These are phyloP conservation scores for Neotoxoptera formosana DNA, from an alignment of 1,140 invertebrate genomes.

Conservation along the genomic window DNA sequence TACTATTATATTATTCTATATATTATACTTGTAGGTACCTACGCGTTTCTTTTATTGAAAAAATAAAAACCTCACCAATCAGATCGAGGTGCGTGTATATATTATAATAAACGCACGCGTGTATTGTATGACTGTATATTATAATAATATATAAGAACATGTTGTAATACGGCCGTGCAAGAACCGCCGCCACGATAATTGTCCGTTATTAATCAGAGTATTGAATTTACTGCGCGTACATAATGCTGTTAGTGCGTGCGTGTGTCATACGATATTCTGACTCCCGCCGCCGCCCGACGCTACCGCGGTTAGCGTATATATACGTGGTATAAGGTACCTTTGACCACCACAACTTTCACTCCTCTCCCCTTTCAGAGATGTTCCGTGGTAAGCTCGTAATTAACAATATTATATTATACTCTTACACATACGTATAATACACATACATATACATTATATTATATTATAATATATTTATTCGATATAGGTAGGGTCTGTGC, in stretches of 20 bases:
- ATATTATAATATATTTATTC: background rate
- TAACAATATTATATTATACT: slow-evolving; percentile 7
- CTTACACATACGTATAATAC: too few species aligned
- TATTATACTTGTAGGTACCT: background rate
- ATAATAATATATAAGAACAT: background rate
- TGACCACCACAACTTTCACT: slow-evolving; percentile 1
- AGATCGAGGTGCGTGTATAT: background rate
- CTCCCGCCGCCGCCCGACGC: background rate
- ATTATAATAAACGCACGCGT: background rate
- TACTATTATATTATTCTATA: background rate
- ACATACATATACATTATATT: too few species aligned
- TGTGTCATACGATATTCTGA: slow-evolving; percentile 23
- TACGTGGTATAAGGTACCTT: background rate
- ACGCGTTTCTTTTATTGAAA: slow-evolving; percentile 31
- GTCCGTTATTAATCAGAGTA: slow-evolving; percentile 50
- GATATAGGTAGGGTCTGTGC: background rate
- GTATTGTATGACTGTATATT: background rate
- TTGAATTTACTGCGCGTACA: slow-evolving; percentile 39
- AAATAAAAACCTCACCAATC: background rate
- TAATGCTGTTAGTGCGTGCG: slow-evolving; percentile 13
- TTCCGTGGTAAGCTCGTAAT: background rate
- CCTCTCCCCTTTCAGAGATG: background rate
- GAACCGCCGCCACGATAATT: background rate
- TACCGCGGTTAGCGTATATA: background rate
- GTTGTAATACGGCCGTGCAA: background rate